Percentiles rank a stretch among this genome's conserved stretches.
Conservation (phyloP, 2,113 vertebrate genomes). For the Delphinapterus leucas region DNA sequence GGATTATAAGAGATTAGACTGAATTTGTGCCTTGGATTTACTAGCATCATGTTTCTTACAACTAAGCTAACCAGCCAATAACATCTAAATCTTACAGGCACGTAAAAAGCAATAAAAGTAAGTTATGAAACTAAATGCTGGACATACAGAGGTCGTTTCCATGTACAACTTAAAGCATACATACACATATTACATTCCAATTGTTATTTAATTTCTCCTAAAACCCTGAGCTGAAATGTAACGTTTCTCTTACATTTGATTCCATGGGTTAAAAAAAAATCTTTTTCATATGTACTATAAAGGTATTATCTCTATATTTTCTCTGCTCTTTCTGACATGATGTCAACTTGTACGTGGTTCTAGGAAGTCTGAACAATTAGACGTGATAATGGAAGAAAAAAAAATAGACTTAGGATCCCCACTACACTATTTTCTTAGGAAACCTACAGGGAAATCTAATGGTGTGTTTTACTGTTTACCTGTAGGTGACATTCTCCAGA, state of each 20-base stretch:
- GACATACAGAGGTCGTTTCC: not conserved
- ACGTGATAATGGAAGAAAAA: constrained; percentile 52
- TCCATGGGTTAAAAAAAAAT: not conserved
- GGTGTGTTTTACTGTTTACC: constrained; percentile 73
- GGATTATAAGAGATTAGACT: not conserved
- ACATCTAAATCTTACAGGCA: not conserved
- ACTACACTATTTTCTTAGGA: constrained; percentile 51
- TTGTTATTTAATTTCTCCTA: not conserved
- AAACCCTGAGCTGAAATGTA: constrained; percentile 8
- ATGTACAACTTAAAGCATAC: not conserved
- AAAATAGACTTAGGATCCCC: not conserved
- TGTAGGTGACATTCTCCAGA: constrained; percentile 73
- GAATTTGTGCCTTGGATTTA: not conserved
- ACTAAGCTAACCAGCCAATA: not conserved
- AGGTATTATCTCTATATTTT: not conserved
- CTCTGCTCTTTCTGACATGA: constrained; percentile 46
- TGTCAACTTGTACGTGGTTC: constrained; percentile 39
- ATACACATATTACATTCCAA: not conserved
- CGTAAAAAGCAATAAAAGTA: not conserved
- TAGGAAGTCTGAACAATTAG: constrained; percentile 50
- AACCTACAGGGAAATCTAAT: constrained; percentile 71
- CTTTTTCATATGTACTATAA: not conserved
- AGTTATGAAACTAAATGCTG: not conserved
- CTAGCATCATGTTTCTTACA: not conserved
- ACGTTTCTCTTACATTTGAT: not conserved